These are phyloP conservation scores for Epinephelus moara DNA, from an alignment of 2,113 vertebrate species.

Conservation along the genomic window DNA sequence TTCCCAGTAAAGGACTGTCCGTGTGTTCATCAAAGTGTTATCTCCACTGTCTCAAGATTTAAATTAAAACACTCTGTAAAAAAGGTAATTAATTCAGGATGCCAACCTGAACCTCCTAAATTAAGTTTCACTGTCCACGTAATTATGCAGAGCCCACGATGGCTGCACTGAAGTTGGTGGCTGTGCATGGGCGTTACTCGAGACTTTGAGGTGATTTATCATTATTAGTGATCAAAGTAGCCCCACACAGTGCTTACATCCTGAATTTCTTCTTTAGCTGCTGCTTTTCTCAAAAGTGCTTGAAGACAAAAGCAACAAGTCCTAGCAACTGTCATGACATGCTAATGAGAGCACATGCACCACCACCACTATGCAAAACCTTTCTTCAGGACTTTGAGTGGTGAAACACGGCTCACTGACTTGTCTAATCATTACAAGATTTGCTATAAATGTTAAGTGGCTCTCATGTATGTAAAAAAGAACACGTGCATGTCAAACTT, in stretches of 20 bases:
- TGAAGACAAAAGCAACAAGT: constrained; percentile 12
- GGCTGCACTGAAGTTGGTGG: constrained; percentile 34
- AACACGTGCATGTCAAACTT: neutral
- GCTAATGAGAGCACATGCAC: neutral
- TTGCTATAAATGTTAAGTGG: neutral
- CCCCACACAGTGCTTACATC: neutral
- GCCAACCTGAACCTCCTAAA: constrained; percentile 42
- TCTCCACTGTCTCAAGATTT: constrained; percentile 35
- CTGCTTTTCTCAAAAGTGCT: constrained; percentile 15
- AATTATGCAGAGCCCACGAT: constrained; percentile 49
- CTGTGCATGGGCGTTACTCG: constrained; percentile 10
- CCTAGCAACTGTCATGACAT: neutral
- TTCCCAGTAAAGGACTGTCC: constrained; percentile 13
- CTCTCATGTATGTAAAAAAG: neutral
- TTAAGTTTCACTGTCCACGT: constrained; percentile 50
- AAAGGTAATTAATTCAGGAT: constrained; percentile 44
- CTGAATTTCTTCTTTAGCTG: constrained; percentile 6
- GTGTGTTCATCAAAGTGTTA: constrained; percentile 9
- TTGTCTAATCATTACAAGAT: neutral
- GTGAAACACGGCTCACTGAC: neutral
- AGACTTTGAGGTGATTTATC: constrained; percentile 54
- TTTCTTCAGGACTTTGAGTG: neutral
- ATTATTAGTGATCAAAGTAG: constrained; percentile 36
- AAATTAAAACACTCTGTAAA: constrained; percentile 47
- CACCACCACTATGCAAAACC: neutral